Percentiles rank a stretch among this genome's conserved stretches.
Conservation (phyloP, 2,113 vertebrate species). For the Lophius piscatorius region DNA sequence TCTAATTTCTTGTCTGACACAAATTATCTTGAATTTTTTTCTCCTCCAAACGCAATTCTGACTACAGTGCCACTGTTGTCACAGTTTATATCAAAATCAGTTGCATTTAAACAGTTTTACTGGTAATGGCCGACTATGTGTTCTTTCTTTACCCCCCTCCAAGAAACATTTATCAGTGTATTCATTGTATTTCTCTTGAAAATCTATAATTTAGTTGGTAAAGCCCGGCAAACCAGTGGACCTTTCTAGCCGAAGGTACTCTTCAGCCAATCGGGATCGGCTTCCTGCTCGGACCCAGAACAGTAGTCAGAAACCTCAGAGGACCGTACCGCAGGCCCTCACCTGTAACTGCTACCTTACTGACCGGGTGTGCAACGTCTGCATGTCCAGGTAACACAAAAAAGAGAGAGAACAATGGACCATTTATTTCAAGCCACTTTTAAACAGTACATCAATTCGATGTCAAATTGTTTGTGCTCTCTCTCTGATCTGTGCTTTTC, state of each 20-base stretch:
- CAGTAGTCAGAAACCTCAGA: slow-evolving; percentile 76
- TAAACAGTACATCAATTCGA: not conserved
- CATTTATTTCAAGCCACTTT: not conserved
- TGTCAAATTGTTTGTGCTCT: not conserved
- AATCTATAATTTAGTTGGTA: too few species aligned
- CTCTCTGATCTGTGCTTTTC: not conserved
- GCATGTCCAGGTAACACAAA: slow-evolving; percentile 88
- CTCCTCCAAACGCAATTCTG: too few species aligned
- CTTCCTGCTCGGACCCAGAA: slow-evolving; percentile 71
- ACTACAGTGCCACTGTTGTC: too few species aligned
- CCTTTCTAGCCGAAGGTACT: slow-evolving; percentile 76
- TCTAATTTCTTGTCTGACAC: too few species aligned
- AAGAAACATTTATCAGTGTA: too few species aligned
- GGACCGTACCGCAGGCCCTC: slow-evolving; percentile 72
- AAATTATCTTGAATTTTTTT: too few species aligned
- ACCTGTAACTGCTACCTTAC: slow-evolving; percentile 90
- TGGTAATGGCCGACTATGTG: too few species aligned
- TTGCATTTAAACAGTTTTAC: too few species aligned
- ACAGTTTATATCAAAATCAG: too few species aligned
- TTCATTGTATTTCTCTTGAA: too few species aligned
- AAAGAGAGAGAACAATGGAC: not conserved
- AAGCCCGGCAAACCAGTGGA: slow-evolving; percentile 83
- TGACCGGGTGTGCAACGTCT: slow-evolving; percentile 92
- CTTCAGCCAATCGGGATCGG: slow-evolving; percentile 75
- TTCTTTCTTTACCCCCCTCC: too few species aligned